Evolutionary conservation across 1,140 invertebrate species (phyloP).

Genomic region (Leptonema lineaticorne): DNA sequence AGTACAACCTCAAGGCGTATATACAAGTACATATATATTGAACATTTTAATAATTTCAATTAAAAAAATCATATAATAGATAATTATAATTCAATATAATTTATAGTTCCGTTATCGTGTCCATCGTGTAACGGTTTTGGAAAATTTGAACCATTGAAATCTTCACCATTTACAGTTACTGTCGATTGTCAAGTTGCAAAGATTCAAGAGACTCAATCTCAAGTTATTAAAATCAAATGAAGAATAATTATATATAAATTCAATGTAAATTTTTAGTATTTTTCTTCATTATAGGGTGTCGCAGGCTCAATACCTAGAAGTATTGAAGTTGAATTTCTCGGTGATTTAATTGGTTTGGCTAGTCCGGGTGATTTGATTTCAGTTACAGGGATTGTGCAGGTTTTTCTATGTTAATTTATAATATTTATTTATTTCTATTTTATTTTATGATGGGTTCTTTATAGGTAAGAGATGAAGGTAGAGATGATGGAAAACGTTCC

Average conservation of each 20-base stretch:
- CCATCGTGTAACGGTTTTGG: constrained; percentile 60
- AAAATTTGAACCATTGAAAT: constrained; percentile 68
- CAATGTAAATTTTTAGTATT: constrained; percentile 9
- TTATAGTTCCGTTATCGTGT: constrained; percentile 57
- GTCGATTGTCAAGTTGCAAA: constrained; percentile 78
- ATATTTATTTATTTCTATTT: not conserved
- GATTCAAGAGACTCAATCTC: constrained; percentile 74
- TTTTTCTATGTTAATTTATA: constrained; percentile 42
- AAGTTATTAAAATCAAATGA: constrained; percentile 38
- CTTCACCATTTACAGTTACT: constrained; percentile 70
- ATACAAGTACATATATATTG: constrained; percentile 45
- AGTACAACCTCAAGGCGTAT: constrained; percentile 63
- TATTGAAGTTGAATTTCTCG: constrained; percentile 82
- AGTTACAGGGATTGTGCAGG: constrained; percentile 83
- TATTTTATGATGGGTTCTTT: constrained; percentile 19
- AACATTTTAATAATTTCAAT: not conserved
- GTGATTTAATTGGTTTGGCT: constrained; percentile 85
- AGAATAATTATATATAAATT: not conserved
- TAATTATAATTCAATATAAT: constrained; percentile 31
- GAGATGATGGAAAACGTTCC: constrained; percentile 52
- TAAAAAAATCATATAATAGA: not conserved
- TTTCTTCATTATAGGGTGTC: constrained; percentile 57
- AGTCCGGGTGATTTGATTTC: constrained; percentile 87
- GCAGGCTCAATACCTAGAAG: constrained; percentile 80
- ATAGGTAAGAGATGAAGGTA: constrained; percentile 54